Percentiles rank a stretch among this genome's conserved stretches.
Conservation (phyloP, 2,888 invertebrate species). For the Crossocerus cetratus region DNA sequence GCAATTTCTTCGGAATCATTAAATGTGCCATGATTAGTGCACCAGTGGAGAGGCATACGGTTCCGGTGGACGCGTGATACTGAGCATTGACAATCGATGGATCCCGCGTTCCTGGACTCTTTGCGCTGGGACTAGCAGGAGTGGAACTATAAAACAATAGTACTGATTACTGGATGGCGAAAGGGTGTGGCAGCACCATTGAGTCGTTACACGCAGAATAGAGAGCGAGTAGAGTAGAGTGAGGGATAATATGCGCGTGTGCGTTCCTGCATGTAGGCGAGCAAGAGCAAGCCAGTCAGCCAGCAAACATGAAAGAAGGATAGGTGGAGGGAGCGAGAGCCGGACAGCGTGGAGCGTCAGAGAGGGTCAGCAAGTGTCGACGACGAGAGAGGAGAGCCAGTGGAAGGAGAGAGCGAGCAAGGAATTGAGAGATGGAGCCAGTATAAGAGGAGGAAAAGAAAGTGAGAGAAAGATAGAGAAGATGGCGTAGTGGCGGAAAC, state of each 20-base stretch:
- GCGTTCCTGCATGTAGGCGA: slow-evolving; percentile 26
- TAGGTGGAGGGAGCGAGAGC: slow-evolving; percentile 23
- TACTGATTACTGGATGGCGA: slow-evolving; percentile 75
- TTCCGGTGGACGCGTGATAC: no score
- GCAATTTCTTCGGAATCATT: slow-evolving; percentile 16
- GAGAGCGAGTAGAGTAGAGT: slow-evolving; percentile 63
- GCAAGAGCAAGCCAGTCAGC: slow-evolving; percentile 19
- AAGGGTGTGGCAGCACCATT: slow-evolving; percentile 77
- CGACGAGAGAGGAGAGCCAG: slow-evolving; percentile 32
- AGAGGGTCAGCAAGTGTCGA: no score
- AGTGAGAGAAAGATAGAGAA: slow-evolving; percentile 36
- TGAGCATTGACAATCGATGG: slow-evolving; percentile 45
- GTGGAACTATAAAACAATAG: slow-evolving; percentile 74
- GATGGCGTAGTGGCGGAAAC: slow-evolving; percentile 57
- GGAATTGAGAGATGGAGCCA: slow-evolving; percentile 20
- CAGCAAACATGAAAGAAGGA: slow-evolving; percentile 25
- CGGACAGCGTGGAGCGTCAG: slow-evolving; percentile 20
- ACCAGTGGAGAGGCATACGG: no score
- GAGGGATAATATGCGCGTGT: slow-evolving; percentile 52
- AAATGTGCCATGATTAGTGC: no score
- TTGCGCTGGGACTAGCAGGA: slow-evolving; percentile 56
- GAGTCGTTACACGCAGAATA: slow-evolving; percentile 75
- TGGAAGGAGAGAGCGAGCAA: slow-evolving; percentile 24
- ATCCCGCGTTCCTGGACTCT: slow-evolving; percentile 31
- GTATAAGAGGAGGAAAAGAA: slow-evolving; percentile 30